These are phyloP conservation scores for Oreochromis spilurus DNA, from an alignment of 2,113 vertebrate species.

Conservation along the genomic window DNA sequence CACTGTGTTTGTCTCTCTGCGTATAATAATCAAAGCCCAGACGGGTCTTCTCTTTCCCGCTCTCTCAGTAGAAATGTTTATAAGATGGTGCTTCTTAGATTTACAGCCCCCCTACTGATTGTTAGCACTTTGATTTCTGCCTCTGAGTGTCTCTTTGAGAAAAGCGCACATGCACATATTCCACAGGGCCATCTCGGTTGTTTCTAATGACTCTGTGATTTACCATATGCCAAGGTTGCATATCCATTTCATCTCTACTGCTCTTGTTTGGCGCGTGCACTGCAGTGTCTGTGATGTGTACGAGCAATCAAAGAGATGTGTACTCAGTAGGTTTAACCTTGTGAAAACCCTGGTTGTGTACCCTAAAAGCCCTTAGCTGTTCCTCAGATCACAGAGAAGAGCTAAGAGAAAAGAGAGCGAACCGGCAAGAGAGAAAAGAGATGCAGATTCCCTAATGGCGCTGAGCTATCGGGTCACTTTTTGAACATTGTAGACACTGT, in stretches of 20 bases:
- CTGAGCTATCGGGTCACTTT: not conserved
- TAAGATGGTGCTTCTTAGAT: conserved; percentile 10
- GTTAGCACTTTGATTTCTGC: conserved; percentile 28
- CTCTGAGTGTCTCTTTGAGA: not conserved
- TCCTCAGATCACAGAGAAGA: conserved; percentile 18
- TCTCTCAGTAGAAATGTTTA: not conserved
- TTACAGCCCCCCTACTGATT: conserved; percentile 3
- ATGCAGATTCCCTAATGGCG: not conserved
- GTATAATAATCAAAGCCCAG: conserved; percentile 7
- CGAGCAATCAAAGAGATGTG: conserved; percentile 9
- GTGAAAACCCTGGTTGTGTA: conserved; percentile 25
- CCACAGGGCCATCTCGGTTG: not conserved
- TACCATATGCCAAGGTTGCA: conserved; percentile 19
- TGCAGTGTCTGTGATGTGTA: not conserved
- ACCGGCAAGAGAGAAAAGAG: not conserved
- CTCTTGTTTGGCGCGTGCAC: not conserved
- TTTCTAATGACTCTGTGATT: conserved; percentile 4
- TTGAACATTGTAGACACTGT: not conserved
- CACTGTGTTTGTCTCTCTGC: not conserved
- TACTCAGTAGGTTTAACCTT: conserved; percentile 33
- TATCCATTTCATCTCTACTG: not conserved
- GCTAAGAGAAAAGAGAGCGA: conserved; percentile 3
- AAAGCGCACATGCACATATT: not conserved
- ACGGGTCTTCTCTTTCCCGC: not conserved
- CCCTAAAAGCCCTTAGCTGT: conserved; percentile 1